phyloP scores from a whole-genome alignment of 2,113 vertebrate species.

The Chaetodon trifascialis region DNA sequence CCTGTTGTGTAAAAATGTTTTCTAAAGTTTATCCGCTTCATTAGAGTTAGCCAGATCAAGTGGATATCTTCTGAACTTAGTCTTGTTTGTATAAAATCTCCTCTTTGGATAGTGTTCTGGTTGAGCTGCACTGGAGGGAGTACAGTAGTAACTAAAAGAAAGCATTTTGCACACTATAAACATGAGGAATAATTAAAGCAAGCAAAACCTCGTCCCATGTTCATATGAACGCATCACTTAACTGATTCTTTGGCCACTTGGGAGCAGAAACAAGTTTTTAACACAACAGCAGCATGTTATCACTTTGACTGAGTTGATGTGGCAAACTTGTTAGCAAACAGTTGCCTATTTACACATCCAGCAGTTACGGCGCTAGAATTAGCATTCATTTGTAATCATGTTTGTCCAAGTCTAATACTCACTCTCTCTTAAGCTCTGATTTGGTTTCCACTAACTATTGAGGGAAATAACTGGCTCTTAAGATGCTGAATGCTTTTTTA shows the following conservation, averaged over 20 bases:
- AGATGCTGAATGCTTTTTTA: not conserved
- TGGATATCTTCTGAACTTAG: not conserved
- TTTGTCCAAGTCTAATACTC: not conserved
- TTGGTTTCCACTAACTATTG: not conserved
- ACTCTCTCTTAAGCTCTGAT: not conserved
- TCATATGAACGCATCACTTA: too few species aligned
- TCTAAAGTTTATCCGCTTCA: not conserved
- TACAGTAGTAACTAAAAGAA: not conserved
- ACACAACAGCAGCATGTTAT: not conserved
- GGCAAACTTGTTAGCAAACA: too few species aligned
- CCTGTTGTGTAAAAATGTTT: not conserved
- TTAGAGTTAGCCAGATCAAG: not conserved
- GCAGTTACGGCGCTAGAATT: not conserved
- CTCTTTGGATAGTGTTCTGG: not conserved
- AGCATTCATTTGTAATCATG: not conserved
- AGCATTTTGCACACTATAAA: not conserved
- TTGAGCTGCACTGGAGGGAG: not conserved
- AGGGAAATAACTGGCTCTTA: slow-evolving; percentile 22
- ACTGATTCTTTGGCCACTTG: not conserved
- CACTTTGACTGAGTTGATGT: not conserved
- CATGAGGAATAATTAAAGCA: not conserved
- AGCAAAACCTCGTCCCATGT: not conserved
- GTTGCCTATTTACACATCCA: not conserved
- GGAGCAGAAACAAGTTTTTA: not conserved
- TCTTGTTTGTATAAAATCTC: not conserved